Evolutionary conservation across 2,113 vertebrate genomes (phyloP).

Genomic region (Eulacestoma nigropectus): DNA sequence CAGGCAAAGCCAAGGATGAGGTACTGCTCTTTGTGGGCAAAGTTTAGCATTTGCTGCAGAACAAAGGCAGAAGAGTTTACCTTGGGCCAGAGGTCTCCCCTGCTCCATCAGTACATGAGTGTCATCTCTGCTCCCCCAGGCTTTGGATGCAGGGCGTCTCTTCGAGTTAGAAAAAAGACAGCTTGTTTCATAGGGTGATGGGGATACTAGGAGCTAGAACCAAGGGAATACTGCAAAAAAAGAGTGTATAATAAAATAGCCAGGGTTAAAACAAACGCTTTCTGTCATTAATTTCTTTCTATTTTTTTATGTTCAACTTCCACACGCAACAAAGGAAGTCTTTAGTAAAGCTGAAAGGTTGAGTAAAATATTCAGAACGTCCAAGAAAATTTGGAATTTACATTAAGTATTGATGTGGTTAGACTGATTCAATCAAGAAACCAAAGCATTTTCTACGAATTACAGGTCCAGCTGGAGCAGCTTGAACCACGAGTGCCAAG

Average conservation of each 20-base stretch:
- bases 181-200: not conserved
- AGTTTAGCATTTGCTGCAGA: not conserved
- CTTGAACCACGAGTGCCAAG: not conserved
- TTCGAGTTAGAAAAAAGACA: not conserved
- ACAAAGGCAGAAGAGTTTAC: not conserved
- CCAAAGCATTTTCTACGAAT: not conserved
- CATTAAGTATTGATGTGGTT: not conserved
- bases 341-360: not conserved
- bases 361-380: not conserved
- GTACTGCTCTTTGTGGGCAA: not conserved
- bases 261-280: not conserved
- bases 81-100: not conserved
- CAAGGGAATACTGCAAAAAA: not conserved
- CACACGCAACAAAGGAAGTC: not conserved
- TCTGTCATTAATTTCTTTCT: not conserved
- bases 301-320: not conserved
- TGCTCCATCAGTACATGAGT: not conserved
- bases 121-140: not conserved
- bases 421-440: not conserved
- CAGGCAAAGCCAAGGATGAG: not conserved
- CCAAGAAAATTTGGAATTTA: not conserved
- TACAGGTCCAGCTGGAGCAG: not conserved
- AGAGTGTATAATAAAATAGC: not conserved
- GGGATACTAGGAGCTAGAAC: not conserved
- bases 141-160: not conserved